Base-by-base conservation (phyloP, 2,888 invertebrate species). In the Lycia hirtaria region DNA sequence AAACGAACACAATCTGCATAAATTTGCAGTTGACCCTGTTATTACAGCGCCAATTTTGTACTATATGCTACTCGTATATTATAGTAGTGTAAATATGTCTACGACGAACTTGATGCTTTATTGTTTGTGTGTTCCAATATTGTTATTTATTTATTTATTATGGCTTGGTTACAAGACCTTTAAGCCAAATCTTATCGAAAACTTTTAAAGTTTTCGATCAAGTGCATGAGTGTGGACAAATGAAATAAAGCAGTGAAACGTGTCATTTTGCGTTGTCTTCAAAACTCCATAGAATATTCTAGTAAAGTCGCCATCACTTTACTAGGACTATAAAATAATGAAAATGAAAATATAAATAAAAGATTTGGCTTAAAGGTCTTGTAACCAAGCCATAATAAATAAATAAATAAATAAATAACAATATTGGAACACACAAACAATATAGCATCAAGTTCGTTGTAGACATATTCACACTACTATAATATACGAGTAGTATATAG, bases 1-100 rank as follows among this genome's bases (percentile, higher is more conserved):
- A 79, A 83, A 83, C 79, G 78, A 84, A 84, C 74, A 74, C 83
- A 84, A 85, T 86, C 84, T 85, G 82, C 85, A 86, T 85, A 85
- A 82, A 85, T 85, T 85, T 86, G 85, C 80, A 85, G 83, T 84
- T 84, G 83, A 84, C 84, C 81, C 80, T 82, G 80, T 82, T 83
- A 81, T 80, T 76, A 80, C 73, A 76, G 67, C 67, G 72, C 75
- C 72, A 76, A 75, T n/a, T 78, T 76, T 76, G 73, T 76, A 67
- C 35, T 22, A 47, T 47, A 35, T 43, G 26, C n/a, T 32, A 28
- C 17, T 17, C n/a, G 12, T 10, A 7, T 51, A 41, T 40, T 30
- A n/a, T n/a, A n/a, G n/a, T n/a, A n/a, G n/a, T n/a, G n/a, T 52
- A 19, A 37, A 28, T 28, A 47, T 51, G 64, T 72, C 70, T 62